Conservation (phyloP, 2,888 invertebrate species). For the Chydorus sphaericus region DNA sequence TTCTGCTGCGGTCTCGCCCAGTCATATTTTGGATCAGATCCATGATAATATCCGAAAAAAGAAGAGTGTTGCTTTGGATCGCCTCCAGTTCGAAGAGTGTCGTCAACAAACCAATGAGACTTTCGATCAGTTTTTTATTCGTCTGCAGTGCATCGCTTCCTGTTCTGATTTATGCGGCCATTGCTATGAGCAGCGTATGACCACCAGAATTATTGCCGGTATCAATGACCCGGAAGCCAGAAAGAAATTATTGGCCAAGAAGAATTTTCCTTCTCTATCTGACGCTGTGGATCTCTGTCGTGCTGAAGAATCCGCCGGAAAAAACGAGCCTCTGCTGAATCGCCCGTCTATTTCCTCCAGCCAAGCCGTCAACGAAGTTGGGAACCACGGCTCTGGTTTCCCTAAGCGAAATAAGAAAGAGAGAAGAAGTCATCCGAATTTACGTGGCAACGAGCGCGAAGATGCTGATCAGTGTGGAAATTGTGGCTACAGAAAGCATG, state of each 20-base stretch:
- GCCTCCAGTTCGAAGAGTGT: conserved; percentile 8
- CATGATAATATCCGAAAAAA: background rate
- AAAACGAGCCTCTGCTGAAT: background rate
- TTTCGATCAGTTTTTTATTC: conserved; percentile 10
- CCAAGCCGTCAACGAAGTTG: background rate
- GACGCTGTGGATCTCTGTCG: conserved; percentile 1
- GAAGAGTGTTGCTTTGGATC: conserved; percentile 9
- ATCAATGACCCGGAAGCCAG: conserved; percentile 1
- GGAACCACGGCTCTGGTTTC: too few species aligned
- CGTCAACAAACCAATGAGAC: background rate
- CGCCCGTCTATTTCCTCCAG: background rate
- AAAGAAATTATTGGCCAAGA: background rate
- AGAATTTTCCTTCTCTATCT: background rate
- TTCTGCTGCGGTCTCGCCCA: background rate
- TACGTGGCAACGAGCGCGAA: background rate
- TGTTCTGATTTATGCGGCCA: background rate
- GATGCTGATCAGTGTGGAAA: background rate
- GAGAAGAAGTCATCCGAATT: too few species aligned
- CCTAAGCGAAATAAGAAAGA: background rate
- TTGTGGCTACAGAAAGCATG: background rate
- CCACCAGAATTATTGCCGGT: conserved; percentile 1
- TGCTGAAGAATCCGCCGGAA: conserved; percentile 1
- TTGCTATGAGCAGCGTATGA: conserved; percentile 1
- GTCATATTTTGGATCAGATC: background rate
- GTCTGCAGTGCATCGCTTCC: background rate